A percentile compares a stretch with the other conserved stretches of the same genome.
Conservation (phyloP, 2,113 vertebrate genomes). For the Anolis sagrei region DNA sequence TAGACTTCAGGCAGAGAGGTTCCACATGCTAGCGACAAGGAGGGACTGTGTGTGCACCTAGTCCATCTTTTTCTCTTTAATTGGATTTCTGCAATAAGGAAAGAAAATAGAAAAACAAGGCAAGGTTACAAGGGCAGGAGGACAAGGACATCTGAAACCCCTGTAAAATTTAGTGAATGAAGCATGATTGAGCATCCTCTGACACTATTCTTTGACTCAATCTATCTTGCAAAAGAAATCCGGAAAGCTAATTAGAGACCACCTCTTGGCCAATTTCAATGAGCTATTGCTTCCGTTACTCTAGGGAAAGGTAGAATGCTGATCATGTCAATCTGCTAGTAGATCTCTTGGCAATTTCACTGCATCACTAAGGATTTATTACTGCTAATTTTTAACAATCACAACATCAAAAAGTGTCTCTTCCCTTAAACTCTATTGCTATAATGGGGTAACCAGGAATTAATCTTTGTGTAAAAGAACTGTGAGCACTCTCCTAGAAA, state of each 20-base stretch:
- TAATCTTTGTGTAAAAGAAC: neutral
- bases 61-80: neutral
- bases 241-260: neutral
- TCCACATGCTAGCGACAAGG: neutral
- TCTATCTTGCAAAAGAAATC: no score
- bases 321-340: neutral
- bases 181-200: neutral
- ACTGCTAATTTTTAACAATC: neutral
- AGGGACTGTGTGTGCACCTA: neutral
- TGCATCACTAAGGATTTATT: neutral
- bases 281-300: neutral
- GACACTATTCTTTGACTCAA: neutral
- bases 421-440: neutral
- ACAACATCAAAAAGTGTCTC: neutral
- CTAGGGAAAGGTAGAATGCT: neutral
- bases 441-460: neutral
- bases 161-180: neutral
- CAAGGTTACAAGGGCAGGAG: neutral
- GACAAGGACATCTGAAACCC: neutral
- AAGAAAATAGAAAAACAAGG: neutral
- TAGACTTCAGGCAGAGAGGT: neutral
- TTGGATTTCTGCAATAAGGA: neutral
- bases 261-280: neutral
- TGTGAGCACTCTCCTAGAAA: neutral
- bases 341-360: neutral